Conservation (phyloP, 2,113 vertebrate genomes). For the Podiceps cristatus region DNA sequence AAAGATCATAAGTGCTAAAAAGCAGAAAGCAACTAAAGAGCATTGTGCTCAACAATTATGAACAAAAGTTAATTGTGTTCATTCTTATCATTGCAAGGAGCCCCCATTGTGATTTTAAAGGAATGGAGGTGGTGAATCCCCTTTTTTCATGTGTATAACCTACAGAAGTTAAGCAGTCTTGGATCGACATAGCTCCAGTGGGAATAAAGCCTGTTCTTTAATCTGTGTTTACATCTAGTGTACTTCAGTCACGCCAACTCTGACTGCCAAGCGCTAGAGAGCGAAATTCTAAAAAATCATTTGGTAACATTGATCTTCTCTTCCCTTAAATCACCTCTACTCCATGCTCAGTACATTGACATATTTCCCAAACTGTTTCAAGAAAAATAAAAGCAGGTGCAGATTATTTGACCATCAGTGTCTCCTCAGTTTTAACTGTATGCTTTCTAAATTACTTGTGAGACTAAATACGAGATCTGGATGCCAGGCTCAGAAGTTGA, state of each 20-base stretch:
- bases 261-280: neutral
- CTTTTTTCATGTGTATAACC: neutral
- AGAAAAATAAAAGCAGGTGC: constrained; percentile 12
- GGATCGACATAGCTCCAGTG: neutral
- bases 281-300: neutral
- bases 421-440: constrained; percentile 11
- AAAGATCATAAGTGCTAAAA: neutral
- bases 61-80: neutral
- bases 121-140: neutral
- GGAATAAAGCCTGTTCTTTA: neutral
- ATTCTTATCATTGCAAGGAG: neutral
- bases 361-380: neutral
- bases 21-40: neutral
- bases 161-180: neutral
- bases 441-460: constrained; percentile 11
- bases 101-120: neutral
- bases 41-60: neutral
- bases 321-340: neutral
- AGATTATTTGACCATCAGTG: neutral
- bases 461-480: neutral
- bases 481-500: neutral
- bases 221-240: neutral
- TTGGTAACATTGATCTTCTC: neutral
- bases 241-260: neutral
- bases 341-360: neutral